Percentiles rank a stretch among this genome's conserved stretches.
phyloP scores from a whole-genome alignment of 1,140 invertebrate genomes.

The Micrasema longulum region DNA sequence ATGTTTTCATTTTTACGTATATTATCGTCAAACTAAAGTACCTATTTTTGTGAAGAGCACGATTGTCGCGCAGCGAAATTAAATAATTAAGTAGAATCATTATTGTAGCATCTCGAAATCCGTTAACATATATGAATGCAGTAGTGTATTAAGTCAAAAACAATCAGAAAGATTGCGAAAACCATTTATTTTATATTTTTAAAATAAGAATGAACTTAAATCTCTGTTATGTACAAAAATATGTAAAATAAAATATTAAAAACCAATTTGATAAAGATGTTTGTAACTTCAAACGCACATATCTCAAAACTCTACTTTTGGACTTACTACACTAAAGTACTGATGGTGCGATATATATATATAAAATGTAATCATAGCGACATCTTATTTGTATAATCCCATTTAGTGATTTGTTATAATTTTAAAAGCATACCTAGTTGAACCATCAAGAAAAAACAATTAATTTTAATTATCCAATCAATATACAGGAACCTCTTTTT shows the following conservation, averaged over 20 bases:
- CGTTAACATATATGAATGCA: too few relatives aligned
- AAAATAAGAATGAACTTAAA: not conserved
- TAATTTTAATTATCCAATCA: too few relatives aligned
- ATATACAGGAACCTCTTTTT: too few relatives aligned
- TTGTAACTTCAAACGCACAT: too few relatives aligned
- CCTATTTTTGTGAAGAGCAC: not conserved
- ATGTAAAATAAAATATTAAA: not conserved
- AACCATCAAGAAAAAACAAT: too few relatives aligned
- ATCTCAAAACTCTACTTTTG: not conserved
- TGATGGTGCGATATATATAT: too few relatives aligned
- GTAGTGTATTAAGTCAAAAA: not conserved
- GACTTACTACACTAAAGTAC: too few relatives aligned
- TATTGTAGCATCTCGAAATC: too few relatives aligned
- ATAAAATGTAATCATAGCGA: too few relatives aligned
- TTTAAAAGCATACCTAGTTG: too few relatives aligned
- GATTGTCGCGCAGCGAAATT: not conserved
- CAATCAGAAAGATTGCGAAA: not conserved
- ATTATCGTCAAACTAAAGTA: not conserved
- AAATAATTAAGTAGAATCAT: not conserved
- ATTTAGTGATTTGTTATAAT: too few relatives aligned
- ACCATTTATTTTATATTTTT: not conserved
- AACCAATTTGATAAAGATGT: not conserved
- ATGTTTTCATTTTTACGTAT: not conserved
- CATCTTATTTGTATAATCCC: too few relatives aligned
- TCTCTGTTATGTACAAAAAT: not conserved